A percentile compares a stretch with the other conserved stretches of the same genome.
These are phyloP conservation scores for Drosophila quadrilineata DNA, from an alignment of 1,140 invertebrate species.

Conservation along the genomic window DNA sequence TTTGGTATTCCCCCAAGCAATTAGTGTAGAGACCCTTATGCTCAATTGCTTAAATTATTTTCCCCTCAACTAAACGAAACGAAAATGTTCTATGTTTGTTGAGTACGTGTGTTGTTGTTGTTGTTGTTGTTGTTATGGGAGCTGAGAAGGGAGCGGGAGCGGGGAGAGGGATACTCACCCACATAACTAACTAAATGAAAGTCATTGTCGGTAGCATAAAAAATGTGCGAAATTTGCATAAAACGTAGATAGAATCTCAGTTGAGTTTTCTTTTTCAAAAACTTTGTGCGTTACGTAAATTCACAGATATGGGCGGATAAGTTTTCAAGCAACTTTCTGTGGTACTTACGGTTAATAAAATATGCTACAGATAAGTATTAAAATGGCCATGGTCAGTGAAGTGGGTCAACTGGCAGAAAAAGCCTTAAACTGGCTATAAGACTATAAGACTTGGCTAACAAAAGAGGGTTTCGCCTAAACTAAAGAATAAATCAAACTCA, in stretches of 20 bases:
- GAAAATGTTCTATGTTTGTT: slow-evolving; percentile 10
- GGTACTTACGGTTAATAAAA: too few species aligned
- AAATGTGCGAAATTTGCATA: slow-evolving; percentile 53
- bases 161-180: too few species aligned
- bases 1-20: slow-evolving; percentile 52
- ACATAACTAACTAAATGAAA: slow-evolving; percentile 32
- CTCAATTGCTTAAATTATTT: slow-evolving; percentile 66
- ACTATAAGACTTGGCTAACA: too few species aligned
- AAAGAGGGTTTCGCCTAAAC: too few species aligned
- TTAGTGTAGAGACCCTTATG: slow-evolving; percentile 62
- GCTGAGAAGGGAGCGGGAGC: too few species aligned
- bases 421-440: too few species aligned
- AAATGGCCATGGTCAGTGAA: too few species aligned
- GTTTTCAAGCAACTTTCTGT: neutral
- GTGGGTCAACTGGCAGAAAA: too few species aligned
- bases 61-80: slow-evolving; percentile 42
- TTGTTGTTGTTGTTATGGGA: slow-evolving; percentile 14
- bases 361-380: too few species aligned
- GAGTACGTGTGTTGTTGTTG: neutral
- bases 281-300: too few species aligned
- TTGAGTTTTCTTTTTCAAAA: slow-evolving; percentile 5
- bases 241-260: slow-evolving; percentile 15
- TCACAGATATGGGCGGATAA: neutral
- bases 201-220: slow-evolving; percentile 36
- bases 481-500: too few species aligned